These are phyloP conservation scores for Syrrhaptes paradoxus DNA, from an alignment of 2,113 vertebrate genomes.

Conservation along the genomic window DNA sequence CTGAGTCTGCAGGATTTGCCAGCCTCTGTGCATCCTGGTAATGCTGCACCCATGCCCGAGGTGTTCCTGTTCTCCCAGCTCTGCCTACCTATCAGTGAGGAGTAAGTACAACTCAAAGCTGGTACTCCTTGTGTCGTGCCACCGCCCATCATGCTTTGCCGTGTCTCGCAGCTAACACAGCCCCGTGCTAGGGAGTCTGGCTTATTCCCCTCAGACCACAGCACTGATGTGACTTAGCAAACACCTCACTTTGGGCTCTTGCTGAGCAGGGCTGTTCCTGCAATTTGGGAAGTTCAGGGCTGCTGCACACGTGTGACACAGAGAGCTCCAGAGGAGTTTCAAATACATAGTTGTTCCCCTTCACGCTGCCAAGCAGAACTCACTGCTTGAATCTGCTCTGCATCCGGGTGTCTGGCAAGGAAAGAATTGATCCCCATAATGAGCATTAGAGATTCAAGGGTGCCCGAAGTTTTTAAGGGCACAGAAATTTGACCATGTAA, in stretches of 20 bases:
- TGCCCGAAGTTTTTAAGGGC: background rate
- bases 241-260: background rate
- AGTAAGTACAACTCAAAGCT: background rate
- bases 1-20: background rate
- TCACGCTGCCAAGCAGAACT: background rate
- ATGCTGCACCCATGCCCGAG: fast-evolving
- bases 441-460: background rate
- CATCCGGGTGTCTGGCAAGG: background rate
- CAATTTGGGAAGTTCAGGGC: background rate
- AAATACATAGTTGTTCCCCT: background rate
- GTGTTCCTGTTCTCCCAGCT: background rate
- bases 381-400: background rate
- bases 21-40: background rate
- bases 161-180: background rate
- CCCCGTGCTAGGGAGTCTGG: background rate
- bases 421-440: background rate
- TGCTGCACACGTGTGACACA: background rate
- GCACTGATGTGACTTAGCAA: background rate
- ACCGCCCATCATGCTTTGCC: background rate
- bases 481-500: background rate
- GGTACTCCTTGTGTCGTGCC: background rate
- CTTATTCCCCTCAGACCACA: background rate
- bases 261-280: background rate
- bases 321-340: background rate
- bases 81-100: background rate